Base-by-base conservation (phyloP, 2,113 vertebrate genomes). In the Mastomys coucha region DNA sequence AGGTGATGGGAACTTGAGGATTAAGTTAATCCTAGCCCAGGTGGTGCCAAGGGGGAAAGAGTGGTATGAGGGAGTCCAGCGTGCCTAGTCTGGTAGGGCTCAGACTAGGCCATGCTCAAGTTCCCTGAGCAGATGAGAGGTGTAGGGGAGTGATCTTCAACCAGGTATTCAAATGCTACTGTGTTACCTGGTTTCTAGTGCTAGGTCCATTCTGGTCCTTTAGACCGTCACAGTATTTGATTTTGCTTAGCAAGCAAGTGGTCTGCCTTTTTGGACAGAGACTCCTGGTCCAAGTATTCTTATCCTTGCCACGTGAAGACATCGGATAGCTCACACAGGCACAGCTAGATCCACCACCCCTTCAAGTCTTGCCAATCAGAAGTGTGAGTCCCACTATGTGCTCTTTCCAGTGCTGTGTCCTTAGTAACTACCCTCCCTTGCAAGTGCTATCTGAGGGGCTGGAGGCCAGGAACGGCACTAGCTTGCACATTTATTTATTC, bases 311-410 rank as follows among this genome's bases (percentile, higher is more conserved):
- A 11, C 24, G 5, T 11, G 36, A 56, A 42, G 78, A 7, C 75
- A 42, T 16, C 19, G 1, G 1, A 9, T 39, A 0, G 0, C n/a
- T 51, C n/a, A 1, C n/a, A 1, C 11, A 24, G 7, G 4, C 63
- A 56, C 5, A 14, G 49, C 22, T 16, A 36, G 56, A 4, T 56
- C 28, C 2, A 11, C 1, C 0, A 39, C 17, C 28, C 7, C 2
- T 0, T 28, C 33, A 31, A 26, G 51, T 14, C 20, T 26, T 72
- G 58, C 10, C 58, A 67, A 16, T 77, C 45, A 8, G 72, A 8
- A 0, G 1, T 1, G 69, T 0, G 24, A 26, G 70, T 26, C 91
- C 39, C 1, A 2, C 84, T 63, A 28, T 8, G 19, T 5, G 31
- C 7, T 49, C 51, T 14, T 17, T 2, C 12, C 4, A 0, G 56